Evolutionary conservation across 2,113 vertebrate species (phyloP).

Genomic region (Noturus placidus): DNA sequence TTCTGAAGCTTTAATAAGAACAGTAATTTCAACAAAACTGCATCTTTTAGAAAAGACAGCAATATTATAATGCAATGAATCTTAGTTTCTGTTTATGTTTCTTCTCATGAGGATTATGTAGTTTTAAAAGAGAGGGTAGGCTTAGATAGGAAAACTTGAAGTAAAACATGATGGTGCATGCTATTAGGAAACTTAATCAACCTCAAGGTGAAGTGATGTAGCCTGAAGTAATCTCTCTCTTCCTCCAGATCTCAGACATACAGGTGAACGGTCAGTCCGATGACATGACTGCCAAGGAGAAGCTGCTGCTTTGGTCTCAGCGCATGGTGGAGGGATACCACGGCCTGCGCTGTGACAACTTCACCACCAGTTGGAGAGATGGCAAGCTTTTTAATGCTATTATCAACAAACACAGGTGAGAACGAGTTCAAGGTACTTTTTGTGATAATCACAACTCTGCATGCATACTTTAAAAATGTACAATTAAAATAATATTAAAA

Average conservation of each 20-base stretch:
- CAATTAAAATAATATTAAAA: not conserved
- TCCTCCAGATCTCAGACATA: constrained; percentile 90
- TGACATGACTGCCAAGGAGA: constrained; percentile 98
- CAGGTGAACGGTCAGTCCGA: constrained; percentile 96
- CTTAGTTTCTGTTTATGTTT: not conserved
- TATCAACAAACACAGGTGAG: constrained; percentile 92
- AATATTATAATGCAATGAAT: not conserved
- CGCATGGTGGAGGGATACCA: constrained; percentile 92
- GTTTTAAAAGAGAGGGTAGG: not conserved
- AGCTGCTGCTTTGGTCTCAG: constrained; percentile 94
- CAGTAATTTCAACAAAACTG: not conserved
- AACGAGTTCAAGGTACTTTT: not conserved
- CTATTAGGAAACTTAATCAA: not conserved
- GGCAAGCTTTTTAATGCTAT: constrained; percentile 93
- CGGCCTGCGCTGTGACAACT: constrained; percentile 92
- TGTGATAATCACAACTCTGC: not conserved
- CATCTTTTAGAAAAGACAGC: not conserved
- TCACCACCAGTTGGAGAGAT: constrained; percentile 90
- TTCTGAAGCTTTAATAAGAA: not conserved
- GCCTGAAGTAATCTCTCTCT: not conserved
- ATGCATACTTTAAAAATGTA: not conserved
- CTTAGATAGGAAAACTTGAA: not conserved
- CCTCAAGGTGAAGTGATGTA: not conserved
- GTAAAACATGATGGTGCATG: not conserved
- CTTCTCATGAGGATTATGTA: not conserved